phyloP scores from a whole-genome alignment of 2,888 invertebrate genomes.

The Abscondita cerata region DNA sequence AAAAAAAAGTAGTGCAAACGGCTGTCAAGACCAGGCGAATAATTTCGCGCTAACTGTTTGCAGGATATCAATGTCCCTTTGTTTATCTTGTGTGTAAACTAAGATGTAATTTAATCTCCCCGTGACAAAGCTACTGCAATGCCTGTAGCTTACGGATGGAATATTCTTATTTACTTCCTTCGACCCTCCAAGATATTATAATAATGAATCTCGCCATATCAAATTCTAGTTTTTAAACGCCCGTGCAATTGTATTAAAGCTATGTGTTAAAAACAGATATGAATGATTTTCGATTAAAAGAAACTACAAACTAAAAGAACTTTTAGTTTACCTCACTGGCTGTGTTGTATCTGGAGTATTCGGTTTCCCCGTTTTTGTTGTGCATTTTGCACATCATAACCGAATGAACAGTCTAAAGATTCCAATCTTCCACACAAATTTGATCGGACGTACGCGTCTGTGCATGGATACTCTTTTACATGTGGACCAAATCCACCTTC shows the following conservation, averaged over 20 bases:
- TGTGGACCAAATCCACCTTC: not conserved
- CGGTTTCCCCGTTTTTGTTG: constrained; percentile 28
- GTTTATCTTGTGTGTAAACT: constrained; percentile 40
- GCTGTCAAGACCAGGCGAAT: constrained; percentile 37
- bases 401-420: constrained; percentile 16
- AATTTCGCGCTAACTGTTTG: constrained; percentile 36
- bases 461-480: constrained; percentile 20
- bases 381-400: constrained; percentile 26
- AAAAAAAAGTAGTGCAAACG: constrained; percentile 28
- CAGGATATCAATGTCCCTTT: constrained; percentile 41
- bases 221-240: constrained; percentile 6
- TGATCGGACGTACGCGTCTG: constrained; percentile 20
- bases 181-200: constrained; percentile 23
- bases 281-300: constrained; percentile 3
- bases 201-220: constrained; percentile 10
- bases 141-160: constrained; percentile 35
- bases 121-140: constrained; percentile 37
- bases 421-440: constrained; percentile 17
- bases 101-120: constrained; percentile 41
- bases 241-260: not conserved
- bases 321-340: constrained; percentile 8
- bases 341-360: constrained; percentile 21
- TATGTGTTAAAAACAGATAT: not conserved
- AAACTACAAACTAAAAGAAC: not conserved
- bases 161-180: constrained; percentile 33